Evolutionary conservation across 2,888 invertebrate genomes (phyloP), one percentile per base, ranked within the genome.

Genomic region (Drosophila phalerata): DNA sequence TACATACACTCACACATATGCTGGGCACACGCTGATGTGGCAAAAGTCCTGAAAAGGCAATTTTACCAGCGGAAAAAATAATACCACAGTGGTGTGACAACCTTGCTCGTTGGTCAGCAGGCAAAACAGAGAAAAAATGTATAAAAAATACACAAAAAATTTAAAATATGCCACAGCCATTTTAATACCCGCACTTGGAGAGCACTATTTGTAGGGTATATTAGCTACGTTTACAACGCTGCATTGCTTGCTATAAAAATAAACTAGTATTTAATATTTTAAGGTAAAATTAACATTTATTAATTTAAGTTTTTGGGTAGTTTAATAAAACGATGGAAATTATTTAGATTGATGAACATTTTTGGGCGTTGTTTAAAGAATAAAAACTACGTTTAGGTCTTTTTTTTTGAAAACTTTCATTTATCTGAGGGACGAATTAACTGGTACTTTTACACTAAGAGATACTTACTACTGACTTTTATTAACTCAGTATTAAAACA

Each of bases 31-130:
- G 85, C 86, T 81, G 82, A 81, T 81, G 82, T 79, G 72, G 85
- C 79, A 88, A 84, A 84, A 88, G 76, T 65, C 57, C 69, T 60
- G 69, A 47, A 68, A 58, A 77, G 77, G 88, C 80, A 84, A 85
- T 88, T 88, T 85, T 79, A 45, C 64, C 71, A 70, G 71, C 57
- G 32, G 13, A 53, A 52, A 45, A 74, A 74, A 79, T 77, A 74
- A 79, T 80, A n/a, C n/a, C n/a, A n/a, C n/a, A 70, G 69, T 66
- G 71, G 69, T 79, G 71, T 79, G 82, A 77, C 75, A 79, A 79
- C 73, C 71, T 71, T 77, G 69, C 62, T 30, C 37, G 70, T 72
- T 70, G 81, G 85, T 77, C 86, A 83, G 66, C 78, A 38, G 43
- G 53, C 49, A 45, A 37, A 60, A 40, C 15, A n/a, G 34, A 49